Evolutionary conservation across 2,113 vertebrate species (phyloP).

Genomic region (Amblyopsis rosae): DNA sequence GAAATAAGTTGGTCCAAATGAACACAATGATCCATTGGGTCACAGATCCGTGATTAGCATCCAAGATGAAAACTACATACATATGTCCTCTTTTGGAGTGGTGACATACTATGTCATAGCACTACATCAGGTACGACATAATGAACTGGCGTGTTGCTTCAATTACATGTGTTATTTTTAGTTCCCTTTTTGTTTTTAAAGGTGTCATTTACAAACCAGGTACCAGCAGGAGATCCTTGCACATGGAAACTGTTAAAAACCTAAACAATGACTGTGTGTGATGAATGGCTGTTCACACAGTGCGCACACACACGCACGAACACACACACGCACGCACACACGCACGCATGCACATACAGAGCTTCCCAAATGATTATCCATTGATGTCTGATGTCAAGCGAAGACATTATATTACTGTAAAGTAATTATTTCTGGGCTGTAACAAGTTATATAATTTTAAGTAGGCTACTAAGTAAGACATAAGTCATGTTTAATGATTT

Average conservation of each 20-base stretch:
- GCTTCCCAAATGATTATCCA: not conserved
- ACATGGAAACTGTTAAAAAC: slow-evolving; percentile 75
- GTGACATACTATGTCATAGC: slow-evolving; percentile 6
- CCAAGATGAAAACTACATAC: not conserved
- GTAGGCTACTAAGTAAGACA: no score
- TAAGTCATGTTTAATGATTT: no score
- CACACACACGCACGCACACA: not conserved
- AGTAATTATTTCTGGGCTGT: not conserved
- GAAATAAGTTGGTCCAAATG: not conserved
- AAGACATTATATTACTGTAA: not conserved
- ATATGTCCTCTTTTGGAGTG: not conserved
- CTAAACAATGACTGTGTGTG: slow-evolving; percentile 68
- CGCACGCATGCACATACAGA: slow-evolving; percentile 9
- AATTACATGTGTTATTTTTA: slow-evolving; percentile 65
- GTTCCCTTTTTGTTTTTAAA: slow-evolving; percentile 43
- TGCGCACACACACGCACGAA: slow-evolving; percentile 40
- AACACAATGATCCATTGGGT: not conserved
- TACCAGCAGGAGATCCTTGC: slow-evolving; percentile 54
- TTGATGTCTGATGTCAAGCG: slow-evolving; percentile 14
- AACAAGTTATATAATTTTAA: not conserved
- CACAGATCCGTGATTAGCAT: not conserved
- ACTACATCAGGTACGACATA: slow-evolving; percentile 37
- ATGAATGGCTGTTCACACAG: slow-evolving; percentile 62
- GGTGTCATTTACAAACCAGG: slow-evolving; percentile 44
- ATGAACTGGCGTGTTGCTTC: slow-evolving; percentile 53